phyloP scores from a whole-genome alignment of 2,888 invertebrate species.

The Reticulitermes lucifugus region DNA sequence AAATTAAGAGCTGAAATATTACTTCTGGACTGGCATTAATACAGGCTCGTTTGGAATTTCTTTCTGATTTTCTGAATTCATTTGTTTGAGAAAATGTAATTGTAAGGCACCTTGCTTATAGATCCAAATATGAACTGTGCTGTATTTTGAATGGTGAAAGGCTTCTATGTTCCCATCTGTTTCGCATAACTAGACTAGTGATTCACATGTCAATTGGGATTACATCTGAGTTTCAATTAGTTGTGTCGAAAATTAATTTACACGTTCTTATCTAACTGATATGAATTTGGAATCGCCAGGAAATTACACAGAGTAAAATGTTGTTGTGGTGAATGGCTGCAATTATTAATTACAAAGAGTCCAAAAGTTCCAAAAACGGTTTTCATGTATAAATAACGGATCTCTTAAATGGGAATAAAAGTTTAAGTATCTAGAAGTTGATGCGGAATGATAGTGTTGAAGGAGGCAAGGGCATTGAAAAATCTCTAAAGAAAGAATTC shows the following conservation, averaged over 20 bases:
- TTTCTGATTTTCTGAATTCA: no score
- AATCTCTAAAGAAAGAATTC: slow-evolving; percentile 42
- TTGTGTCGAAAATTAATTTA: not conserved
- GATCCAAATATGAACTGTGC: no score
- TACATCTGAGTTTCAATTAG: not conserved
- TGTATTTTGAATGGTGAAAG: no score
- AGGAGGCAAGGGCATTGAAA: slow-evolving; percentile 52
- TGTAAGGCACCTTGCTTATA: no score
- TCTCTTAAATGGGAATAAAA: slow-evolving; percentile 25
- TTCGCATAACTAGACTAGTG: no score
- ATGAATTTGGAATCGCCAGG: not conserved
- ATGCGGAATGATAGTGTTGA: slow-evolving; percentile 37
- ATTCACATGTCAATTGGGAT: not conserved
- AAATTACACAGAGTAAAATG: not conserved
- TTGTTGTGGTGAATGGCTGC: not conserved
- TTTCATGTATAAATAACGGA: slow-evolving; percentile 25
- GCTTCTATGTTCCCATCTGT: no score
- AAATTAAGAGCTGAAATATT: no score
- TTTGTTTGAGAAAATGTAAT: no score
- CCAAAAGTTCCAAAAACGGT: not conserved
- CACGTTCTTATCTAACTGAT: not conserved
- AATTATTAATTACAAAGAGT: slow-evolving; percentile 25
- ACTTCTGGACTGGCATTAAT: no score
- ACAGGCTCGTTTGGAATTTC: no score
- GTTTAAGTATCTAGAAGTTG: slow-evolving; percentile 12